Evolutionary conservation across 1,140 invertebrate species (phyloP).

Genomic region (Venturia canescens): DNA sequence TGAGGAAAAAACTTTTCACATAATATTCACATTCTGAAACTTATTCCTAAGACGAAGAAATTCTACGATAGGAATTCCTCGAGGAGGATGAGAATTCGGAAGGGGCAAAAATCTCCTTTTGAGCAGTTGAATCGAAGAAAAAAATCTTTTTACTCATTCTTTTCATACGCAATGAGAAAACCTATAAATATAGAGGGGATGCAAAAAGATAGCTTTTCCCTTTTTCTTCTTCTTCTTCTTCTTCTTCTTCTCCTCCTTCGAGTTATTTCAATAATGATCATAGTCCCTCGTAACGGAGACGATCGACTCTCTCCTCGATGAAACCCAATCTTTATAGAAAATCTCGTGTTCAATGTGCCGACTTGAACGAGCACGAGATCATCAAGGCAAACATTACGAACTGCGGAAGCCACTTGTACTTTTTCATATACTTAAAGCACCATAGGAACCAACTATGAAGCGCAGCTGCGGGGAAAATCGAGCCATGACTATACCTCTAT

Average conservation of each 20-base stretch:
- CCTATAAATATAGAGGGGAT: background rate
- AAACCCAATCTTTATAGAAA: conserved; percentile 21
- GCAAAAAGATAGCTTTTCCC: background rate
- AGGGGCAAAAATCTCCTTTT: no score
- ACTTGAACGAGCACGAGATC: background rate
- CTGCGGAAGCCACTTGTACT: conserved; percentile 17
- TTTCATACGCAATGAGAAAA: background rate
- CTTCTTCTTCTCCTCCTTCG: conserved; percentile 14
- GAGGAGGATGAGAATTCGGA: no score
- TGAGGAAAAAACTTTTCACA: no score
- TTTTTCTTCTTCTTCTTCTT: conserved; percentile 15
- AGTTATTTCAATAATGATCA: conserved; percentile 23
- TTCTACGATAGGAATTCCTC: no score
- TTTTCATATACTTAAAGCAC: background rate
- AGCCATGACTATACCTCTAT: no score
- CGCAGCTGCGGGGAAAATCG: no score
- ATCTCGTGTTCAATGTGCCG: background rate
- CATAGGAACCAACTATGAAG: conserved; percentile 4
- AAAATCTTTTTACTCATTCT: background rate
- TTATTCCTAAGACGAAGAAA: no score
- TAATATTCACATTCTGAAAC: no score
- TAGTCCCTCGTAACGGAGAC: conserved; percentile 5
- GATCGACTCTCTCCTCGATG: background rate
- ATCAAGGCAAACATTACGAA: conserved; percentile 10
- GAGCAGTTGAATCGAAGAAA: background rate